phyloP scores from a whole-genome alignment of 2,113 vertebrate genomes.

The Xiphophorus couchianus region DNA sequence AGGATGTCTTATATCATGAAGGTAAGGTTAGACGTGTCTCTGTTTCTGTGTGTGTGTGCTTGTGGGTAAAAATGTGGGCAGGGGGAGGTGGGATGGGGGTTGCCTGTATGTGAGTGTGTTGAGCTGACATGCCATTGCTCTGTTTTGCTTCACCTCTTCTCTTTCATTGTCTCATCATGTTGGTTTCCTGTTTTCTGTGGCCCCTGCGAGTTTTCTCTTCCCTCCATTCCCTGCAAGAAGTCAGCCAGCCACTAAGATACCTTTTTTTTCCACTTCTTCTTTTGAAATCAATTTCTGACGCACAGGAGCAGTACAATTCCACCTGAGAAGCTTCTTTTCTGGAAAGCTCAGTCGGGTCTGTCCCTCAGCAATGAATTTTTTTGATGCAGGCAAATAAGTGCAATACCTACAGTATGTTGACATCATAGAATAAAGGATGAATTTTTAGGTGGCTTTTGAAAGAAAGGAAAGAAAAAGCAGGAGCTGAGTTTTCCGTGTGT shows the following conservation, averaged over 20 bases:
- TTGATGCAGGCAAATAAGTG: slow-evolving; percentile 12
- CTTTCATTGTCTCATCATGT: slow-evolving; percentile 47
- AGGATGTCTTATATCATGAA: slow-evolving; percentile 99
- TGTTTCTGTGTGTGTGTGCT: slow-evolving; percentile 67
- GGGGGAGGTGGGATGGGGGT: slow-evolving; percentile 48
- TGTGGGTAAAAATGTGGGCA: slow-evolving; percentile 55
- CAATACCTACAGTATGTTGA: not conserved
- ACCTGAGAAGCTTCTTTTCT: slow-evolving; percentile 15
- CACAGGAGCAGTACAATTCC: slow-evolving; percentile 6
- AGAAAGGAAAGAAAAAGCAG: not conserved
- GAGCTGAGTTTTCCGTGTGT: slow-evolving; percentile 12
- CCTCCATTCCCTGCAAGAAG: slow-evolving; percentile 20
- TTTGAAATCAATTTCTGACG: slow-evolving; percentile 17
- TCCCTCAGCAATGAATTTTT: slow-evolving; percentile 3
- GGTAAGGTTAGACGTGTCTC: slow-evolving; percentile 90
- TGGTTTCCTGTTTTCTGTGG: slow-evolving; percentile 72
- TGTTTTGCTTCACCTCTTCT: slow-evolving; percentile 59
- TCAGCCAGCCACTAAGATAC: slow-evolving; percentile 2
- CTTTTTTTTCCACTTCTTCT: slow-evolving; percentile 1
- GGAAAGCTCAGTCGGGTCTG: not conserved
- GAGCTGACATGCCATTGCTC: slow-evolving; percentile 61
- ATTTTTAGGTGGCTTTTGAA: not conserved
- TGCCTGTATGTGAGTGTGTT: slow-evolving; percentile 36
- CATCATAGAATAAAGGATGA: not conserved
- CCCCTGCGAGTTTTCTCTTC: slow-evolving; percentile 16